phyloP scores from a whole-genome alignment of 1,140 invertebrate genomes.

The Saccostrea echinata region DNA sequence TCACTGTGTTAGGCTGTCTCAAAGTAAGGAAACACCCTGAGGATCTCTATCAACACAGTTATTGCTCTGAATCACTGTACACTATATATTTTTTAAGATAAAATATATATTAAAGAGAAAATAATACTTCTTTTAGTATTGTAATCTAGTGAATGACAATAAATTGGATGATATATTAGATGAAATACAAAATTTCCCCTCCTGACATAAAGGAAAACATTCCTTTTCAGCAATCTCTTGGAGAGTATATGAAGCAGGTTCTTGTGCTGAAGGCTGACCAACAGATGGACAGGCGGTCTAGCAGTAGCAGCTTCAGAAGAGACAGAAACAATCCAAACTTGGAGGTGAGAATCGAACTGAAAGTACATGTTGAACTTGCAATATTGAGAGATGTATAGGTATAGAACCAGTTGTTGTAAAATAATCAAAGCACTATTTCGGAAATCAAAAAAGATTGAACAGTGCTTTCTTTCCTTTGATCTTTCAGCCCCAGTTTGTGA shows the following conservation, averaged over 20 bases:
- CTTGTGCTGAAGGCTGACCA: constrained; percentile 69
- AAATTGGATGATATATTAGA: not conserved
- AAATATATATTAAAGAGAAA: not conserved
- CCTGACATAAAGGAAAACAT: not conserved
- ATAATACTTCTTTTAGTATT: not conserved
- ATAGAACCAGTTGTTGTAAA: too few relatives aligned
- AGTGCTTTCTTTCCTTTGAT: not conserved
- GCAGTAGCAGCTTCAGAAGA: constrained; percentile 63
- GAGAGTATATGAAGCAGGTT: constrained; percentile 72
- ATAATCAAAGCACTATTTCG: too few relatives aligned
- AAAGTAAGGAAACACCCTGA: constrained; percentile 64
- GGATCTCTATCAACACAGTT: not conserved
- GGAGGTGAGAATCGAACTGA: constrained; percentile 59
- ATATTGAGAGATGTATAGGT: not conserved
- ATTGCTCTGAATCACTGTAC: too few relatives aligned
- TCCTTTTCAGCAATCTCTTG: constrained; percentile 70
- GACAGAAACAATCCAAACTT: constrained; percentile 64
- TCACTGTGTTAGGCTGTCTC: constrained; percentile 71
- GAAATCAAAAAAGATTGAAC: too few relatives aligned
- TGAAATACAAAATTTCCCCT: not conserved
- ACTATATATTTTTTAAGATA: not conserved
- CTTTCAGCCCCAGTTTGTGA: constrained; percentile 74
- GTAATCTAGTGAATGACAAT: too few relatives aligned
- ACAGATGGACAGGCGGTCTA: constrained; percentile 53
- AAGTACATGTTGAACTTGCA: not conserved